Evolutionary conservation across 2,113 vertebrate species (phyloP), one percentile per base, ranked within the genome.

Genomic region (Psammodynastes pulverulentus): DNA sequence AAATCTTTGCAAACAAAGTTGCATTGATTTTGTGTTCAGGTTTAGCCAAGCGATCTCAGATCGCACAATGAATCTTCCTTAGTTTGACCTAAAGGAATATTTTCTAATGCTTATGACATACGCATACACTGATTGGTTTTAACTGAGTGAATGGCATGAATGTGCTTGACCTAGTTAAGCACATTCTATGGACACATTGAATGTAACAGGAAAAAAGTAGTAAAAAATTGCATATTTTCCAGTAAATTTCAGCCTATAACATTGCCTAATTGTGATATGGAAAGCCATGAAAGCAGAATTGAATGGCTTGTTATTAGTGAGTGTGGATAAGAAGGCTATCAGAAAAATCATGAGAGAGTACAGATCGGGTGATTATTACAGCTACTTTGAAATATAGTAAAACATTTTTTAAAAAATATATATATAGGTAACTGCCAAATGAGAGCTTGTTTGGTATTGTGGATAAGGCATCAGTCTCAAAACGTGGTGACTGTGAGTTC

Each of bases 1-100:
- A 93, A 96, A 96, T 93, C 91, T 89, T 90, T 93, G 84, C 86
- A 95, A 19, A 93, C 91, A 94, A 53, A 94, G 54, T 92, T 88
- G 34, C 8, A n/a, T 15, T 62, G 54, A n/a, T 39, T 88, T 58
- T 48, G 29, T 89, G 84, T 89, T 89, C 46, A 89, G 9, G 45
- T 89, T 72, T 48, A 34, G 15, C 29, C 10, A 89, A 34, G 15
- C 72, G 29, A 34, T 89, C 8, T 89, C 45, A 49, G 58, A n/a
- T 49, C 72, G 43, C 34, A 79, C 34, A 21, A 79, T 21, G 15
- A 21, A 79, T 15, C 6, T 39, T 15, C 17, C 34, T 79, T 79
- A 79, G 17, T 79, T 79, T 39, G 34, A 17, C 6, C 72, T 79
- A 79, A 79, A 43, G 72, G 39, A 79, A 79, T 79, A 17, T 39